phyloP scores from a whole-genome alignment of 2,888 invertebrate species.

The Drosophila pegasa region DNA sequence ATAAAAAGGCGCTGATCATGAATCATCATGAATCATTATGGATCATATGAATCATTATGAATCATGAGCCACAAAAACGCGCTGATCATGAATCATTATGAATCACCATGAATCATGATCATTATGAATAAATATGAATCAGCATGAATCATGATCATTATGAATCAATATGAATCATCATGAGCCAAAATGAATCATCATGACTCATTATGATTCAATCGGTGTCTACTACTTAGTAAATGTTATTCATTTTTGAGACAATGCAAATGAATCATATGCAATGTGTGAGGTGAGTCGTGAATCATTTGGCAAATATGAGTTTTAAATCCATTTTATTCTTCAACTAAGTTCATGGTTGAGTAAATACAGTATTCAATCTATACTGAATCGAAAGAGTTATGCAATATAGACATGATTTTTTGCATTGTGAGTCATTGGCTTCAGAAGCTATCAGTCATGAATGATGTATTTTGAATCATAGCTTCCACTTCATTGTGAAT shows the following conservation, averaged over 20 bases:
- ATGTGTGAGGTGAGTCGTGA: background rate
- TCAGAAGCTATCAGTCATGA: slow-evolving; percentile 3
- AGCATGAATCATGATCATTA: no score
- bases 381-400: background rate
- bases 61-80: no score
- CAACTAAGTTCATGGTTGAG: background rate
- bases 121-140: no score
- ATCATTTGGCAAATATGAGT: background rate
- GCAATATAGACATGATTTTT: background rate
- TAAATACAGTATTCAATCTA: background rate
- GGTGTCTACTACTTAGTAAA: background rate
- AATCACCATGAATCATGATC: no score
- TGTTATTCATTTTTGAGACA: background rate
- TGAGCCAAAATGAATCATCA: no score
- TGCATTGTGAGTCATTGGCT: background rate
- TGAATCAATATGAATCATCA: background rate
- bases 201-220: background rate
- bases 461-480: slow-evolving; percentile 1
- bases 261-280: background rate
- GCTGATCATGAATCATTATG: no score
- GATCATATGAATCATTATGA: no score
- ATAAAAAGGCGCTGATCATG: no score
- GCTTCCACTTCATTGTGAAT: slow-evolving; percentile 4
- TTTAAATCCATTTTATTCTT: background rate
- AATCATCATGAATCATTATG: no score